Evolutionary conservation across 2,888 invertebrate genomes (phyloP), one percentile per base, ranked within the genome.

Genomic region (Cheilosia soror): DNA sequence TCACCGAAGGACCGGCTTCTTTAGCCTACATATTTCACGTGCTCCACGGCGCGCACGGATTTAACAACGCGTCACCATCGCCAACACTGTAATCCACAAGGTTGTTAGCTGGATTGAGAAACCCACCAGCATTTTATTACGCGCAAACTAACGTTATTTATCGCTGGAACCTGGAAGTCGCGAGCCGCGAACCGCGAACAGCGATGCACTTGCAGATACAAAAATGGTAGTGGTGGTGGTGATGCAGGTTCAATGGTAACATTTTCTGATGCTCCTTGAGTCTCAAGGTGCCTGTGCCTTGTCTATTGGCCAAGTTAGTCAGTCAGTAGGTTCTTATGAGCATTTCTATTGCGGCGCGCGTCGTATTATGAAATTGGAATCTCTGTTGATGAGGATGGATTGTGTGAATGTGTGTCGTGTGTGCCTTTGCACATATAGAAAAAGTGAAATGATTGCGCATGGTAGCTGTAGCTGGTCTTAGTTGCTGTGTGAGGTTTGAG

Each of bases 131-230:
- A 76, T 72, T 49, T 65, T 33, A 63, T 68, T 31, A 42, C 37
- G 71, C 49, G 60, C 73, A 65, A 71, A 37, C 58, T 80, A 84
- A 79, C 84, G 84, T 80, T 80, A 80, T 75, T 80, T 75, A 84
- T 79, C 42, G 37, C 51, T 55, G 42, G 20, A 68, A 44, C 62
- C 4, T 20, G 20, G 20, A 20, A 20, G 20, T 20, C 37, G 11
- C 37, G 3, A 37, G 37, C 37, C 37, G 11, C 37, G 11, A 11
- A 37, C 5, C 58, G 1, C 20, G n/a, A n/a, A n/a, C n/a, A n/a
- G 27, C 58, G n/a, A 44, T 72, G 40, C 60, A 57, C 63, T 62
- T 15, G 13, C 33, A 13, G 7, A n/a, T 9, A 20, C 78, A 55
- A 9, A 15, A 31, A 57, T 63, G 49, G 63, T 49, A 62, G 20